Base-by-base conservation (phyloP, 2,797 vertebrate genomes). In the Chelon labrosus region DNA sequence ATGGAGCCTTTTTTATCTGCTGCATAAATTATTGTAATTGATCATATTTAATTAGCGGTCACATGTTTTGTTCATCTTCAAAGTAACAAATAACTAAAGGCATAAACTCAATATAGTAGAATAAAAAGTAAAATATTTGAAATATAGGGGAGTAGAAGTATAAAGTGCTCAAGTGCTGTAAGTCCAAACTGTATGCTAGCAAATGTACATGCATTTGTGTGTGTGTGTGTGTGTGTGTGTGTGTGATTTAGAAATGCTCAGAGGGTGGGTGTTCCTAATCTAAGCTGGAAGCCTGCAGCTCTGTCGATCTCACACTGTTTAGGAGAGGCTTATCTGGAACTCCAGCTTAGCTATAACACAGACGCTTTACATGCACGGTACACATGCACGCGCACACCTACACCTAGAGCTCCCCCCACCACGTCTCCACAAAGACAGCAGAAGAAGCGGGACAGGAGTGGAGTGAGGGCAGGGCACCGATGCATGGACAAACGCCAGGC, bases 261-360 rank as follows among this genome's bases (percentile, higher is more conserved):
- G 65, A 73, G 69, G 75, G 65, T 72, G 82, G 71, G 63, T 84
- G 75, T 79, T 79, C 82, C 72, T 82, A 80, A 89, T 79, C 84
- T 82, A 66, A 79, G 61, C 58, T 57, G 67, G 74, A 59, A 56
- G 75, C 84, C 77, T 77, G 69, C 78, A 74, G 75, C 70, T 85
- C 70, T 88, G 89, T 85, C 50, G 46, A 82, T 89, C 81, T 91
- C 79, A 70, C 77, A 82, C 72, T 82, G 81, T 85, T 89, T 78
- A 66, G 54, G 61, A 79, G 77, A 86, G 72, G 51, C 82, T 91
- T 91, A 88, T 90, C 85, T 79, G 5, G 56, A 72, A 73, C 79
- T 86, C 85, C 84, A 84, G 84, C 73, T 78, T 75, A 58, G 82
- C 73, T 78, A 47, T 14, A 82, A 73, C 73, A 66, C 64, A 41